Conservation (phyloP, 1,140 invertebrate species). For the Bombus difficillimus region DNA sequence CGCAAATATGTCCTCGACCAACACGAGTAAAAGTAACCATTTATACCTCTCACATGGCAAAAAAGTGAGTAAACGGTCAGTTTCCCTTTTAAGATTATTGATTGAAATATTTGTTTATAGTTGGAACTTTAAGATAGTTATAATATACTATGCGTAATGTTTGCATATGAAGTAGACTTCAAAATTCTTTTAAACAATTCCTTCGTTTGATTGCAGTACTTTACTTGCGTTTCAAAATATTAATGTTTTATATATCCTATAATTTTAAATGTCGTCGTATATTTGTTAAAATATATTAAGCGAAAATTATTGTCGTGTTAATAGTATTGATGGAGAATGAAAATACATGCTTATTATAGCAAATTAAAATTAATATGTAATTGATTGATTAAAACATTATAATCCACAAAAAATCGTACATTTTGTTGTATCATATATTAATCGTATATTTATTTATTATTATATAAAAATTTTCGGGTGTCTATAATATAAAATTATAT, state of each 20-base stretch:
- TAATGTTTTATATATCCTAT: background rate
- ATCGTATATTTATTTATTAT: too few relatives aligned
- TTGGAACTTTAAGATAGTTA: background rate
- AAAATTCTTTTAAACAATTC: background rate
- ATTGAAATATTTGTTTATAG: background rate
- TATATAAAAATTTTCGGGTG: too few relatives aligned
- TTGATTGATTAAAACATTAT: too few relatives aligned
- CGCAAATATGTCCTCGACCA: background rate
- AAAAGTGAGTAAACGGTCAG: background rate
- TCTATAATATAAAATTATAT: too few relatives aligned
- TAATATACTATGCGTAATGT: background rate
- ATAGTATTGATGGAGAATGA: too few relatives aligned
- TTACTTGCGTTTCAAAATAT: background rate
- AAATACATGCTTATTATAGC: too few relatives aligned
- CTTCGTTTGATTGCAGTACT: too few relatives aligned
- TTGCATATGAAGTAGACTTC: background rate
- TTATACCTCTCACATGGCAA: constrained; percentile 1
- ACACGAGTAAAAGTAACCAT: background rate
- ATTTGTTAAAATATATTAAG: too few relatives aligned
- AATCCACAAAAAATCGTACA: too few relatives aligned
- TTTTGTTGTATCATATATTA: too few relatives aligned
- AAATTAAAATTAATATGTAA: too few relatives aligned
- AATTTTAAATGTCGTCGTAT: background rate
- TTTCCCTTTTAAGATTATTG: background rate
- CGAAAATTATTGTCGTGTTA: too few relatives aligned